Conservation (phyloP, 1,140 invertebrate genomes). For the Euura saliciscinereae region DNA sequence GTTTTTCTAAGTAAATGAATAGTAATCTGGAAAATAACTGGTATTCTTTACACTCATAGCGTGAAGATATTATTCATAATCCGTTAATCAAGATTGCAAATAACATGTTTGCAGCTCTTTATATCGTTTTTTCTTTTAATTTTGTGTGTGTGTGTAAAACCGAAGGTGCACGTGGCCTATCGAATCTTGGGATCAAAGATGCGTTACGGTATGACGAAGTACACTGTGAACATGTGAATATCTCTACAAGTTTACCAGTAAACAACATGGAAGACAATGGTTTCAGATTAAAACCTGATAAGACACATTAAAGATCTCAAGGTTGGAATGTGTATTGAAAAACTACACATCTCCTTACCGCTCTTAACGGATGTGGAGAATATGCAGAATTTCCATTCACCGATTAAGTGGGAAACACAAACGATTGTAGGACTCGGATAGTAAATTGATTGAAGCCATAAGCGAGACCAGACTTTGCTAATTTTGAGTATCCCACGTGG, state of each 20-base stretch:
- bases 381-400: no score
- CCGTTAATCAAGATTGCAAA: no score
- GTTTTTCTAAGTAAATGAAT: no score
- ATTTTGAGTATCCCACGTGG: constrained; percentile 45
- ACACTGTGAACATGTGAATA: background rate
- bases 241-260: background rate
- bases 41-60: no score
- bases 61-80: no score
- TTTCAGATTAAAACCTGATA: background rate
- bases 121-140: no score
- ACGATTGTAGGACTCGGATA: background rate
- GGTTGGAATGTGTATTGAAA: background rate
- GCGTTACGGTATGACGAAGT: background rate
- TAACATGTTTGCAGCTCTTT: no score
- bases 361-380: no score
- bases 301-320: background rate
- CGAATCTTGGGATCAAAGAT: background rate
- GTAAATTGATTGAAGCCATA: background rate
- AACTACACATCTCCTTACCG: no score
- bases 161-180: background rate
- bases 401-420: background rate
- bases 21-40: no score
- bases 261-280: background rate
- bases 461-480: background rate
- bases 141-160: no score